A percentile compares a stretch with the other conserved stretches of the same genome.
These are phyloP conservation scores for Amphipoea oculea DNA, from an alignment of 2,888 invertebrate species.

Conservation along the genomic window DNA sequence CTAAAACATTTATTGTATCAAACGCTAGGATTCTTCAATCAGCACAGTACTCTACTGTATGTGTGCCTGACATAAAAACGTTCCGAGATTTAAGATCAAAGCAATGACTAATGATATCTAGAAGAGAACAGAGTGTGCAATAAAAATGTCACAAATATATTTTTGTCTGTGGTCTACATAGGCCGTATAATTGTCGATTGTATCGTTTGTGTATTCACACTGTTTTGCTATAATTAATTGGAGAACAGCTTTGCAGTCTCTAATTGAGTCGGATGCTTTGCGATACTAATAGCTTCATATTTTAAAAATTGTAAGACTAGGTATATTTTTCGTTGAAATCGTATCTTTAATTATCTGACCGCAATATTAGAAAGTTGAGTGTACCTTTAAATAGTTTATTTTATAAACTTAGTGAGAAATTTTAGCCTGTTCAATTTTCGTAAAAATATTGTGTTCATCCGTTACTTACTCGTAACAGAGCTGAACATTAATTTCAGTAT, in stretches of 20 bases:
- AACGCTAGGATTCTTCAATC: constrained; percentile 59
- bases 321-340: constrained; percentile 17
- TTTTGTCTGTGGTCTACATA: constrained; percentile 77
- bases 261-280: constrained; percentile 53
- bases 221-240: constrained; percentile 61
- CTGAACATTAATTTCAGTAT: constrained; percentile 8
- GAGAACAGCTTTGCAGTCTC: constrained; percentile 46
- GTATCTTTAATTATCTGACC: constrained; percentile 5
- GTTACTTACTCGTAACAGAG: constrained; percentile 8
- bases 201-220: constrained; percentile 68
- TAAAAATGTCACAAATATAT: constrained; percentile 85
- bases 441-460: constrained; percentile 7
- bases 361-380: neutral
- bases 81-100: constrained; percentile 87
- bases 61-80: constrained; percentile 82
- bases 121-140: constrained; percentile 86
- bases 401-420: neutral
- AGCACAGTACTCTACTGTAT: constrained; percentile 74
- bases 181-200: constrained; percentile 77
- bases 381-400: neutral
- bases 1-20: constrained; percentile 63
- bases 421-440: neutral
- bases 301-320: constrained; percentile 9
- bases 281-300: constrained; percentile 25
- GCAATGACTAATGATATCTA: constrained; percentile 86